A percentile compares a stretch with the other conserved stretches of the same genome.
Evolutionary conservation across 1,140 invertebrate species (phyloP).

Genomic region (Drosophila gunungcola): DNA sequence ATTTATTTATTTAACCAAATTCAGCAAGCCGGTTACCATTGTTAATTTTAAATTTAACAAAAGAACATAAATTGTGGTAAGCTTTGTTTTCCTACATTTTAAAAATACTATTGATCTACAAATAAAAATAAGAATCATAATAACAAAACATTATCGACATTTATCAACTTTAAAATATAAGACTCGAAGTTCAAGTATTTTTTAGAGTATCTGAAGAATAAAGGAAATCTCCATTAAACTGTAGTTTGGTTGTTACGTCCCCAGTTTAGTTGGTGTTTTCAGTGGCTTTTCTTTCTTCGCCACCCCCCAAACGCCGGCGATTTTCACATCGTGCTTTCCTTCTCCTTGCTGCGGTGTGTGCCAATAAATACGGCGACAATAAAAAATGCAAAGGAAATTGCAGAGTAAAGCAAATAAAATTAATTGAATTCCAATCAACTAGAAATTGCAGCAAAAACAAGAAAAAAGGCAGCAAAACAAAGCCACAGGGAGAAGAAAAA

Average conservation of each 20-base stretch:
- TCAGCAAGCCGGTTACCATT: no score
- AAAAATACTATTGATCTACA: neutral
- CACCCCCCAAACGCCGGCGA: neutral
- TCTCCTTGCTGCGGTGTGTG: conserved; percentile 56
- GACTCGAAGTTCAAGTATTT: neutral
- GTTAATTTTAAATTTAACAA: no score
- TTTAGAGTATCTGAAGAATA: conserved; percentile 20
- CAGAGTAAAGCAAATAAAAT: conserved; percentile 84
- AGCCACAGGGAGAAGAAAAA: conserved; percentile 62
- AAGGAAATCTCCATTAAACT: conserved; percentile 68
- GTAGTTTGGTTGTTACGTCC: conserved; percentile 44
- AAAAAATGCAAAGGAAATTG: conserved; percentile 82
- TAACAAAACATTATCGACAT: neutral
- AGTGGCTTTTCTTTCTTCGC: conserved; percentile 24
- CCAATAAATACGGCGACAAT: conserved; percentile 77
- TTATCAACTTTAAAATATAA: neutral
- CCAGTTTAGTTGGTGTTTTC: conserved; percentile 49
- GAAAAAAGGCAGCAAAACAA: conserved; percentile 45
- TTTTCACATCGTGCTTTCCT: conserved; percentile 16
- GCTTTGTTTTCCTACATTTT: no score
- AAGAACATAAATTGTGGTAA: no score
- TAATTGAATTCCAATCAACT: conserved; percentile 84
- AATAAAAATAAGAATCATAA: neutral
- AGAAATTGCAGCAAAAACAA: conserved; percentile 70
- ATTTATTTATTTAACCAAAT: no score